Base-by-base conservation (phyloP, 2,113 vertebrate species). In the Sceloporus undulatus region DNA sequence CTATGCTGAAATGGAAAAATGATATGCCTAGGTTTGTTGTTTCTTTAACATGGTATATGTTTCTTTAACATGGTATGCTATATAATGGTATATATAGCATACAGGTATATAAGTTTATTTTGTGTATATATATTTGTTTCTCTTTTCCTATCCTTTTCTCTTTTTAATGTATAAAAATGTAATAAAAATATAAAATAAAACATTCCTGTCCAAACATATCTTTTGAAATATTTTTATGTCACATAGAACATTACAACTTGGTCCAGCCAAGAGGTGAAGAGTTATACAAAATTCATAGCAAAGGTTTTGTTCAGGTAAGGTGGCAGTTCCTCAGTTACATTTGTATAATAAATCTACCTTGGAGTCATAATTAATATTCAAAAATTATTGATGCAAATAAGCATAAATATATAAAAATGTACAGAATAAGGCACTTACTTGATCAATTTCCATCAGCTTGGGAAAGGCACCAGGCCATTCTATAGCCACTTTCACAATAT, bases 391-490 rank as follows among this genome's bases (percentile, higher is more conserved):
- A 25, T 82, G 27, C 48, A 75, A 76, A 88, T 0, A 42, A 59
- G 13, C 3, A n/a, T 11, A n/a, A 13, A 70, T 21, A 56, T 68
- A 59, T 56, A 82, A 6, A 75, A 86, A 89, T 38, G 48, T 16
- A 83, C 1, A 84, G 65, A 78, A 38, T 23, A 38, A 79, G 79
- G 66, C 78, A 96, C 97, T 95, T 92, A 99, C 99, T 98, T 99
- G 99, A 94, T 99, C 99, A 82, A 99, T 99, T 96, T 99, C 99
- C 98, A 99, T 99, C 91, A 99, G 98, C 78, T 98, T 99, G 88
- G 99, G 98, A 94, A 97, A 99, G 89, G 98, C 98, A 68, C 98
- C 98, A 0, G 99, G 98, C 98, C 99, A 99, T 93, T 99, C 98
- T 38, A 99, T 99, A 91, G 99, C 99, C 97, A 99, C 99, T 97